Percentiles rank a stretch among this genome's conserved stretches.
These are phyloP conservation scores for Eupithecia inturbata DNA, from an alignment of 2,888 invertebrate genomes.

Conservation along the genomic window DNA sequence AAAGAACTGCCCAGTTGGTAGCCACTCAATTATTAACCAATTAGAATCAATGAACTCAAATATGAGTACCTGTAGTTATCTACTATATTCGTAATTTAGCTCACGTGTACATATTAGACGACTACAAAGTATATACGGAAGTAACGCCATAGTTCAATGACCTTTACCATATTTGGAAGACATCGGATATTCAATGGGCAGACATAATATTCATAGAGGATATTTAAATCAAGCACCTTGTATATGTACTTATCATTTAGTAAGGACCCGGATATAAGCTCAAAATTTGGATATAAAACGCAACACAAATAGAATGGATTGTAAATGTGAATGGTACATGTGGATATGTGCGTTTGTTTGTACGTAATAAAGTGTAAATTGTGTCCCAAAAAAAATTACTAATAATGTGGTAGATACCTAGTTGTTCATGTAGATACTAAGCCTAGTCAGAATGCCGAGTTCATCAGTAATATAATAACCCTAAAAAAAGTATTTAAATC, in stretches of 20 bases:
- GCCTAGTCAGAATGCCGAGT: neutral
- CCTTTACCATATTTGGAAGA: conserved; percentile 36
- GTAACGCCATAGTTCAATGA: conserved; percentile 39
- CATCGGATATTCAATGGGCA: conserved; percentile 38
- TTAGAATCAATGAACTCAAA: conserved; percentile 1
- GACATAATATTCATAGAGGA: conserved; percentile 23
- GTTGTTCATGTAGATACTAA: neutral
- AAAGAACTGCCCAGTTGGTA: conserved; percentile 1
- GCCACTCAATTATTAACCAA: neutral
- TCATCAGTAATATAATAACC: neutral
- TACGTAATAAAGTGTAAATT: too few relatives aligned
- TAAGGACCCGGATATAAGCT: conserved; percentile 11
- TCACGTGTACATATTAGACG: conserved; percentile 4
- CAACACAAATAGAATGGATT: too few relatives aligned
- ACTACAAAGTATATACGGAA: conserved; percentile 26
- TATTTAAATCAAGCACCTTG: conserved; percentile 37
- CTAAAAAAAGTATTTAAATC: neutral
- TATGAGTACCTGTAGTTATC: neutral
- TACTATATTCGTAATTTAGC: conserved; percentile 7
- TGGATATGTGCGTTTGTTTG: too few relatives aligned
- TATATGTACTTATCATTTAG: conserved; percentile 20
- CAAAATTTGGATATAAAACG: neutral
- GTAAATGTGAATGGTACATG: too few relatives aligned
- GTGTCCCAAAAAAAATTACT: too few relatives aligned
- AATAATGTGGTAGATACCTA: neutral